Evolutionary conservation across 2,113 vertebrate genomes (phyloP).

Genomic region (Proterorhinus semilunaris): DNA sequence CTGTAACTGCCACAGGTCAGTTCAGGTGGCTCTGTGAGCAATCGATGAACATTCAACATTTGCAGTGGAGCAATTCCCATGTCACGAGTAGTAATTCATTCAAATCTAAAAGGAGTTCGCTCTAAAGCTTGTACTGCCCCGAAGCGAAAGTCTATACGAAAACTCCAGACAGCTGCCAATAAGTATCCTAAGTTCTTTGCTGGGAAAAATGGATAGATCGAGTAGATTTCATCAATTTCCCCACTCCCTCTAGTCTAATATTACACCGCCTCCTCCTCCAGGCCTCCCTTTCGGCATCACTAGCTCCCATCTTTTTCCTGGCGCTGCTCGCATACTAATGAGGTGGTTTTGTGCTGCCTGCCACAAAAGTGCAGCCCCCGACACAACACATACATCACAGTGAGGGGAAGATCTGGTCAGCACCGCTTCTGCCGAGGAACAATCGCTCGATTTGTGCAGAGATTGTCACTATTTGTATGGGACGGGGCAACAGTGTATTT

Average conservation of each 20-base stretch:
- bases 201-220: constrained; percentile 56
- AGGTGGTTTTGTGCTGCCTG: constrained; percentile 58
- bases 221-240: constrained; percentile 62
- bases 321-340: constrained; percentile 70
- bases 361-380: constrained; percentile 60
- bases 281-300: constrained; percentile 61
- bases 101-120: constrained; percentile 57
- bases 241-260: constrained; percentile 53
- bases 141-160: constrained; percentile 26
- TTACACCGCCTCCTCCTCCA: constrained; percentile 52
- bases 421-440: constrained; percentile 43
- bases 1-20: no score
- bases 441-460: constrained; percentile 32
- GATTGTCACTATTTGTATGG: constrained; percentile 44
- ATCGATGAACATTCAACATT: neutral
- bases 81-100: constrained; percentile 53
- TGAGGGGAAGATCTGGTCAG: constrained; percentile 59
- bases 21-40: no score
- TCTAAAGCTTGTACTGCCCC: constrained; percentile 30
- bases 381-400: constrained; percentile 74
- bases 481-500: constrained; percentile 24
- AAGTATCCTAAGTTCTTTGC: constrained; percentile 50
- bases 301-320: constrained; percentile 57
- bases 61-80: neutral
- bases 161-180: constrained; percentile 40